A percentile compares a stretch with the other conserved stretches of the same genome.
phyloP scores from a whole-genome alignment of 2,888 invertebrate genomes.

The Chironomus riparius region DNA sequence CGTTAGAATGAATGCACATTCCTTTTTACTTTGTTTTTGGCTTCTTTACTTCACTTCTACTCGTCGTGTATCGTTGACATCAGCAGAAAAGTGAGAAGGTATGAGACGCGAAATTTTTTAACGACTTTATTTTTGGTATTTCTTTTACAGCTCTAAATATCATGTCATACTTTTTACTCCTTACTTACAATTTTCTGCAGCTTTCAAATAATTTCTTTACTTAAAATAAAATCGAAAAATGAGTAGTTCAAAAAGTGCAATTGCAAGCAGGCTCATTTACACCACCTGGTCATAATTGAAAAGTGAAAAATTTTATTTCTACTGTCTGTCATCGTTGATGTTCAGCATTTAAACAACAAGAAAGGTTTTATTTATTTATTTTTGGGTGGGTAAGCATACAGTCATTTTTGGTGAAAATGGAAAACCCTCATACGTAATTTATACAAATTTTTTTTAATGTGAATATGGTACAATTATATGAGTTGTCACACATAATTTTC shows the following conservation, averaged over 20 bases:
- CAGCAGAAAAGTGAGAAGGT: slow-evolving; percentile 3
- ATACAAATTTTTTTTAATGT: not conserved
- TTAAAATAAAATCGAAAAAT: not conserved
- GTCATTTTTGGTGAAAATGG: too few relatives aligned
- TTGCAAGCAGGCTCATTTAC: not conserved
- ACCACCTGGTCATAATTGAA: not conserved
- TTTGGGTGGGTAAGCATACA: not conserved
- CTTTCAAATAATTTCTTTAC: not conserved
- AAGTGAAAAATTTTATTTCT: too few relatives aligned
- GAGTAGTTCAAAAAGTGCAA: not conserved
- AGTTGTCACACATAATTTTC: not conserved
- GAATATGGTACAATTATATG: not conserved
- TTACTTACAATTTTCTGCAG: not conserved
- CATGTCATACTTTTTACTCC: not conserved
- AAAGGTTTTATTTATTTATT: too few relatives aligned
- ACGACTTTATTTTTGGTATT: slow-evolving; percentile 3
- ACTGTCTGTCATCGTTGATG: too few relatives aligned
- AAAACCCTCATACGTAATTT: not conserved
- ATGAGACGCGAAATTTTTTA: not conserved
- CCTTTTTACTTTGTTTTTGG: not conserved
- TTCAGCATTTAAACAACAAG: too few relatives aligned
- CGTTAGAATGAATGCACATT: not conserved
- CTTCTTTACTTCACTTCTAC: not conserved
- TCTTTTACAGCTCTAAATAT: not conserved
- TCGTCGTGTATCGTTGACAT: not conserved